phyloP scores from a whole-genome alignment of 2,797 vertebrate genomes.

The Lycodopsis pacificus region DNA sequence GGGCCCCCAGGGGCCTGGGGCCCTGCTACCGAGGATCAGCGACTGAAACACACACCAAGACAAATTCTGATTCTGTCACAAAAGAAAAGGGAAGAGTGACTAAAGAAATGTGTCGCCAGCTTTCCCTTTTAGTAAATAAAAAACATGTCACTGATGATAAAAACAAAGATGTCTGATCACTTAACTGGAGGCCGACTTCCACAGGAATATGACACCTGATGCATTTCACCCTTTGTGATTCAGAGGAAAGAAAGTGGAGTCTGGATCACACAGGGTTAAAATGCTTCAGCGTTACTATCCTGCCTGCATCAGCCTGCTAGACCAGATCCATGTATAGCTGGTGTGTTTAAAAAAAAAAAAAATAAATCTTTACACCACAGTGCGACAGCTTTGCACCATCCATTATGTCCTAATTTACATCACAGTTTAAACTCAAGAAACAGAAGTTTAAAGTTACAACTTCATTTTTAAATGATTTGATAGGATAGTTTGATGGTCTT shows the following conservation, averaged over 20 bases:
- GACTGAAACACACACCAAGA: slow-evolving; percentile 10
- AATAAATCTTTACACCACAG: background rate
- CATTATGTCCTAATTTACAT: slow-evolving; percentile 32
- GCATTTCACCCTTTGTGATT: slow-evolving; percentile 10
- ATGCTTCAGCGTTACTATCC: background rate
- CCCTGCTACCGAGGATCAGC: slow-evolving; percentile 38
- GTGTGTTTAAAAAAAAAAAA: background rate
- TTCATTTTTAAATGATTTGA: background rate
- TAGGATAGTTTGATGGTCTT: slow-evolving; percentile 20
- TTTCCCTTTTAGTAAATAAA: slow-evolving; percentile 16
- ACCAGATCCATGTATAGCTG: slow-evolving; percentile 5
- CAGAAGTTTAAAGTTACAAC: slow-evolving; percentile 29
- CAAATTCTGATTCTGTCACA: slow-evolving; percentile 2
- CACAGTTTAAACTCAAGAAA: slow-evolving; percentile 53
- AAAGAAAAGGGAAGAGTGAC: background rate
- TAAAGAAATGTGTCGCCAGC: background rate
- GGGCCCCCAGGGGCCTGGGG: background rate
- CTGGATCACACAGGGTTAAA: slow-evolving; percentile 24
- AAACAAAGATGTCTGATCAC: background rate
- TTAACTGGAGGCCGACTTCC: background rate
- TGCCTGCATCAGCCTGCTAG: background rate
- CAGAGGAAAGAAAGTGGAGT: background rate
- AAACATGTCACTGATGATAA: background rate
- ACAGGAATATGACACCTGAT: slow-evolving; percentile 7
- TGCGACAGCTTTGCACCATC: background rate